Evolutionary conservation across 1,140 invertebrate species (phyloP).

Genomic region (Sycobia sp.): DNA sequence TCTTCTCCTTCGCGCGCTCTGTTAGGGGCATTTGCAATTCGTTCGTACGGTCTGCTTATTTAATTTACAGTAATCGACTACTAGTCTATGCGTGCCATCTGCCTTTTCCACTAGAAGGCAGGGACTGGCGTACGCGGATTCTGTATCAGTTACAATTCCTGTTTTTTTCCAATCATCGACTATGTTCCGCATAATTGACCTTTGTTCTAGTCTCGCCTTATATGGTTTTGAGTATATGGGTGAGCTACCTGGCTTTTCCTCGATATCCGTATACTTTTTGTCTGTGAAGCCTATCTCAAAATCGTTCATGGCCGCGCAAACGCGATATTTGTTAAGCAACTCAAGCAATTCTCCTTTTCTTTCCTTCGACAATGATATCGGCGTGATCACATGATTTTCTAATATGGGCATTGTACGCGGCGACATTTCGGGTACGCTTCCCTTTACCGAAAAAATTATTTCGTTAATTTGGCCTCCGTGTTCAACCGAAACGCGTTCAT

Average conservation of each 20-base stretch:
- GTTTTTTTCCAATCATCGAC: conserved; percentile 11
- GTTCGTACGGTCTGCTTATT: conserved; percentile 35
- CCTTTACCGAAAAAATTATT: too few species aligned
- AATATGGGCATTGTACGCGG: too few species aligned
- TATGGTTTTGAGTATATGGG: conserved; percentile 20
- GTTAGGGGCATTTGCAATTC: conserved; percentile 30
- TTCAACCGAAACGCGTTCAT: too few species aligned
- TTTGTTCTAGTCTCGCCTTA: conserved; percentile 1
- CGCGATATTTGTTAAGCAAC: conserved; percentile 4
- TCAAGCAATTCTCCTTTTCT: background rate
- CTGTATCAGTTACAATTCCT: conserved; percentile 17
- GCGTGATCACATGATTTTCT: too few species aligned
- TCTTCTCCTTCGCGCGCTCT: conserved; percentile 41
- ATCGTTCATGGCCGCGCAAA: background rate
- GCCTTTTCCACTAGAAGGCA: conserved; percentile 30
- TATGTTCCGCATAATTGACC: conserved; percentile 3
- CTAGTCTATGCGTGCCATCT: conserved; percentile 29
- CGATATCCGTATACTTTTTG: conserved; percentile 30
- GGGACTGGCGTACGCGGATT: conserved; percentile 24
- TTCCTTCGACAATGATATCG: background rate
- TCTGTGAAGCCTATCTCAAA: conserved; percentile 13
- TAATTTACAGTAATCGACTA: conserved; percentile 37
- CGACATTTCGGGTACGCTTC: too few species aligned
- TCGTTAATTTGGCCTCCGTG: too few species aligned
- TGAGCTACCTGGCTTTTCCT: background rate